Evolutionary conservation across 1,140 invertebrate genomes (phyloP), one percentile per base, ranked within the genome.

Genomic region (Brevipalpus yothersi): DNA sequence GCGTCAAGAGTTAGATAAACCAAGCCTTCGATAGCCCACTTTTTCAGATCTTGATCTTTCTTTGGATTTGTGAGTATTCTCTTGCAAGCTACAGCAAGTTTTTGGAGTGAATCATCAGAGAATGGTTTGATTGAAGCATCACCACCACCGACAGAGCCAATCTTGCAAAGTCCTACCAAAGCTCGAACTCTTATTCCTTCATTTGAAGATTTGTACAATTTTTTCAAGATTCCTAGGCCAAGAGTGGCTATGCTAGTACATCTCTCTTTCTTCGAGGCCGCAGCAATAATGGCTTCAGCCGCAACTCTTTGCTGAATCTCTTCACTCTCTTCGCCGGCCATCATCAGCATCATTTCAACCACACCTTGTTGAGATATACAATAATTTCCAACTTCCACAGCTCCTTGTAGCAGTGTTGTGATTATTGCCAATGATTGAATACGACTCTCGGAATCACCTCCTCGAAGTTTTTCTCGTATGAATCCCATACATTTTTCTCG

Each of bases 1-100:
- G 90, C 95, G 76, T 99, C 93, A 43, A 99, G 76, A 5, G 92
- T 94, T 3, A 99, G 74, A 70, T 96, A 99, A 0, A 93, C 93
- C 0, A 99, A 74, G 13, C 93, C 94, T 75, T 99, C 95, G 31
- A 89, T 86, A 0, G 93, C 91, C 91, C 92, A 97, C 67, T 87
- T 83, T 56, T 86, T 76, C 70, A 94, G 81, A 66, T 93, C 87
- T 41, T 41, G 31, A 56, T 60, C 62, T 10, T 19, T 41, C 8
- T n/a, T 43, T 43, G 15, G 12, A 13, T 51, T 23, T 23, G 67
- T 23, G 4, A 68, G 64, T 66, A 69, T 75, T 72, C 75, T 74
- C 62, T 86, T 77, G 69, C 95, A 99, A 17, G 89, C 89, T 71
- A 88, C 83, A 0, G 92, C 88, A 53, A 99, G 71, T 71, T 93